Conservation (phyloP, 2,797 vertebrate genomes). For the Onychomys leucogaster region DNA sequence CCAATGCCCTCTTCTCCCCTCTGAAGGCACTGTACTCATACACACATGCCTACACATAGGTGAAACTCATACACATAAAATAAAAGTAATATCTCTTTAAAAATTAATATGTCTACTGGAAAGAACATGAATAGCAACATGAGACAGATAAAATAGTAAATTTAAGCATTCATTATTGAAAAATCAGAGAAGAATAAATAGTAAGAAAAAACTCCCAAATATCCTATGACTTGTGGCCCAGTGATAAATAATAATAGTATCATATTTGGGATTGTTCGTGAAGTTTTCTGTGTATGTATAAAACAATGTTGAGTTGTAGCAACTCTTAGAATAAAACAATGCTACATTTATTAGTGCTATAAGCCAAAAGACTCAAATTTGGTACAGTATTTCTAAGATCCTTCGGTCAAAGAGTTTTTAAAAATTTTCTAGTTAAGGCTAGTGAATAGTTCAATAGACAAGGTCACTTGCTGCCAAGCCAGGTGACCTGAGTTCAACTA, state of each 20-base stretch:
- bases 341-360: background rate
- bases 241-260: background rate
- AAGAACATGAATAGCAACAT: background rate
- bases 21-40: background rate
- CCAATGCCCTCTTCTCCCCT: no score
- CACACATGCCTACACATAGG: background rate
- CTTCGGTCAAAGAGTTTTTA: background rate
- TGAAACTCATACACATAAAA: background rate
- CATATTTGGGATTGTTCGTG: background rate
- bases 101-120: background rate
- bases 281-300: background rate
- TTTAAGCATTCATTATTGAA: background rate
- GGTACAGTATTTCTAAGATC: background rate
- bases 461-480: background rate
- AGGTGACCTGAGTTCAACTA: background rate
- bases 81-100: background rate
- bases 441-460: background rate
- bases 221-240: background rate
- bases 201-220: background rate
- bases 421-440: background rate
- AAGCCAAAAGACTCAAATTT: background rate
- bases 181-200: background rate
- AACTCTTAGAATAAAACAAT: background rate
- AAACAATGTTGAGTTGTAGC: background rate
- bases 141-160: constrained; percentile 9